A percentile compares a stretch with the other conserved stretches of the same genome.
Evolutionary conservation across 1,140 invertebrate genomes (phyloP).

Genomic region (Caerostris extrusa): DNA sequence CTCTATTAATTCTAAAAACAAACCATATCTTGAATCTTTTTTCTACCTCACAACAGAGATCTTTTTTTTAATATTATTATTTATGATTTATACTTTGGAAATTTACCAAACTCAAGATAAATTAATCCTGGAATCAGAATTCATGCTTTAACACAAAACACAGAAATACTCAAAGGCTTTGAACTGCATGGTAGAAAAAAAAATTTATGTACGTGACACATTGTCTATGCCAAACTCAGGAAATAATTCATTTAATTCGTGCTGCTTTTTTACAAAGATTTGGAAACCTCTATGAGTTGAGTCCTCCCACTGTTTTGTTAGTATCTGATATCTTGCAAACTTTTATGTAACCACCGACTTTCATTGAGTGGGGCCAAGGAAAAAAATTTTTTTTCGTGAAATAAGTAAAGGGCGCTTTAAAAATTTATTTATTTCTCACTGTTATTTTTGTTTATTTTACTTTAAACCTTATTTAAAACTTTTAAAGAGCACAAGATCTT

Average conservation of each 20-base stretch:
- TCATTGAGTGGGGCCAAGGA: neutral
- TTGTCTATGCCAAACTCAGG: constrained; percentile 2
- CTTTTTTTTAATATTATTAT: neutral
- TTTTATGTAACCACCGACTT: neutral
- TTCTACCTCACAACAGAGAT: neutral
- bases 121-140: neutral
- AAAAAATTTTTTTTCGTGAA: too few species aligned
- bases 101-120: neutral
- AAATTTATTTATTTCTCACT: too few species aligned
- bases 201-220: neutral
- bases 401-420: too few species aligned
- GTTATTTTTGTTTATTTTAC: too few species aligned
- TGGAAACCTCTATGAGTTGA: neutral
- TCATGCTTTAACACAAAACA: neutral
- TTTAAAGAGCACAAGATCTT: too few species aligned
- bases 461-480: too few species aligned
- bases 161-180: neutral
- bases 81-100: neutral
- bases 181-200: neutral
- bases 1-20: neutral
- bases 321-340: neutral
- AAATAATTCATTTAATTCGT: neutral
- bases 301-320: neutral
- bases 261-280: neutral
- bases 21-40: neutral